A percentile compares a stretch with the other conserved stretches of the same genome.
phyloP scores from a whole-genome alignment of 1,140 invertebrate species.

The Cherax destructor region DNA sequence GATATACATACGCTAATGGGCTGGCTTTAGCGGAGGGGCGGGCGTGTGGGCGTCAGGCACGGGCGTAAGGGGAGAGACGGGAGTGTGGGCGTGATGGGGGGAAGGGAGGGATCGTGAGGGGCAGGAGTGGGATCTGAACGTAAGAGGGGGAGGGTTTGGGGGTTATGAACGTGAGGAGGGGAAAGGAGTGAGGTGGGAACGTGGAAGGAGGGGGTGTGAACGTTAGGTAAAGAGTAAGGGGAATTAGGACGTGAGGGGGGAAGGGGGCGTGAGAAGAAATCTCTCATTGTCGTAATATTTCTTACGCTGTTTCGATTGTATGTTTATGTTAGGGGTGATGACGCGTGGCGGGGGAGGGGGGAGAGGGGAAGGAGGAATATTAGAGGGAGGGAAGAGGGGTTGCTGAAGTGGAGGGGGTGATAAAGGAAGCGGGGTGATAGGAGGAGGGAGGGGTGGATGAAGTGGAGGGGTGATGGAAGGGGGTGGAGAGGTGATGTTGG shows the following conservation, averaged over 20 bases:
- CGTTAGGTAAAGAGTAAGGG: neutral
- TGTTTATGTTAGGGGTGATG: neutral
- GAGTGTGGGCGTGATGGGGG: neutral
- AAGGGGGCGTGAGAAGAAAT: too few species aligned
- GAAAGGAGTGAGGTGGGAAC: too few species aligned
- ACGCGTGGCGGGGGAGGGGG: neutral
- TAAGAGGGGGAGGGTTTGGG: too few species aligned
- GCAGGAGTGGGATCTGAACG: neutral
- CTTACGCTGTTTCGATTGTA: neutral
- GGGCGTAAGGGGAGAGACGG: neutral
- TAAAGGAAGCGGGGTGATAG: too few species aligned
- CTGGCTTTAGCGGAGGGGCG: slow-evolving; percentile 33
- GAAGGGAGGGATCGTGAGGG: neutral
- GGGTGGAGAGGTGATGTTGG: neutral
- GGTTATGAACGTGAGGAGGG: neutral
- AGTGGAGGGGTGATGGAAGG: neutral
- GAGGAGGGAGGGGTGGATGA: neutral
- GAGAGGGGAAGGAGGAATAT: neutral
- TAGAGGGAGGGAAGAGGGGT: neutral
- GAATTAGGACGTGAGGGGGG: neutral
- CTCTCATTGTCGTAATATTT: too few species aligned
- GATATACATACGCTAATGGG: slow-evolving; percentile 63
- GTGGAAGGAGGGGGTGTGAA: too few species aligned
- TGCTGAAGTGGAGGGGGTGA: neutral
- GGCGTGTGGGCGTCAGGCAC: slow-evolving; percentile 3